phyloP scores from a whole-genome alignment of 2,113 vertebrate genomes.

The Cyanoderma ruficeps region DNA sequence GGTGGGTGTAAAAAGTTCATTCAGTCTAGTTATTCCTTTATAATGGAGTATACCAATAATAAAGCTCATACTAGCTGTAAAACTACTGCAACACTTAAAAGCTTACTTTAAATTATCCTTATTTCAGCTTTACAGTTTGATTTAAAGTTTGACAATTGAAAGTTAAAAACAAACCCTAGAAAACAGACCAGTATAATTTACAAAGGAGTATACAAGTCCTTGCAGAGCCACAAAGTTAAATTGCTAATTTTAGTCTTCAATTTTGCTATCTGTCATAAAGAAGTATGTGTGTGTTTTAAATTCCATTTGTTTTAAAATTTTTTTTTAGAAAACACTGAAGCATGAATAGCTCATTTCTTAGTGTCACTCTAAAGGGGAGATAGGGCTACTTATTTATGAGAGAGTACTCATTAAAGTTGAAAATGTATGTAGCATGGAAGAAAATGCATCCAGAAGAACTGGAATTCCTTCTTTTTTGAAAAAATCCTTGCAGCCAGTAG shows the following conservation, averaged over 20 bases:
- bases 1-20: background rate
- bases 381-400: background rate
- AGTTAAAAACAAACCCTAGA: background rate
- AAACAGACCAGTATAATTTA: background rate
- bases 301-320: background rate
- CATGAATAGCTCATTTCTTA: background rate
- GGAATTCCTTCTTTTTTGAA: background rate
- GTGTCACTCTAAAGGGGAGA: background rate
- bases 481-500: background rate
- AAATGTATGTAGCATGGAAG: background rate
- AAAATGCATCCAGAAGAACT: background rate
- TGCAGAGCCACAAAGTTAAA: background rate
- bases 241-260: background rate
- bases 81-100: background rate
- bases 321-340: background rate
- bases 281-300: background rate
- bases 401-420: background rate
- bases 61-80: background rate
- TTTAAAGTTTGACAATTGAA: background rate
- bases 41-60: background rate
- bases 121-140: background rate
- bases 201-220: background rate
- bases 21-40: background rate
- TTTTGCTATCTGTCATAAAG: background rate
- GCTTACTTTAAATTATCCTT: background rate